These are phyloP conservation scores for Zosterops borbonicus DNA, from an alignment of 2,113 vertebrate genomes.

Conservation along the genomic window DNA sequence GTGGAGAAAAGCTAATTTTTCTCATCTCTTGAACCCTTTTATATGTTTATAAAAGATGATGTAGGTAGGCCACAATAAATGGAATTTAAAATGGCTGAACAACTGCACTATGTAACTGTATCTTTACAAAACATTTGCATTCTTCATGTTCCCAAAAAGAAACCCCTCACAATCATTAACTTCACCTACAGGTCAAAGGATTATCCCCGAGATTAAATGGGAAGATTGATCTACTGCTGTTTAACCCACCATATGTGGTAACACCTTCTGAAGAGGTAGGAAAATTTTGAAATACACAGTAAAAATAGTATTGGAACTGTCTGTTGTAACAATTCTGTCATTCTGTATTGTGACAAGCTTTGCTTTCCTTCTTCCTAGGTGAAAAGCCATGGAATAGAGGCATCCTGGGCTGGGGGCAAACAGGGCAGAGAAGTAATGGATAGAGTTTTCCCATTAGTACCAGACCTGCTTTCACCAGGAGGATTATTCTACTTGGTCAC, in stretches of 20 bases:
- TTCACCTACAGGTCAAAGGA: constrained; percentile 76
- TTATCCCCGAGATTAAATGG: constrained; percentile 83
- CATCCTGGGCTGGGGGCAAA: constrained; percentile 91
- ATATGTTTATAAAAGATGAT: neutral
- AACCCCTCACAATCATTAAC: neutral
- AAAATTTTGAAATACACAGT: neutral
- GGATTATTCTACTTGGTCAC: constrained; percentile 91
- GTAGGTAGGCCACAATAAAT: neutral
- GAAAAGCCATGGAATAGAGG: constrained; percentile 82
- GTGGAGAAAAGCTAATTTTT: neutral
- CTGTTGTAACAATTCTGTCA: neutral
- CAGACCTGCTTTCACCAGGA: constrained; percentile 81
- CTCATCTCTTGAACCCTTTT: neutral
- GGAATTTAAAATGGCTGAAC: neutral
- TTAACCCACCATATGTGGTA: constrained; percentile 95
- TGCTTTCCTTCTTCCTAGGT: constrained; percentile 76
- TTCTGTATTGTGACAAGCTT: neutral
- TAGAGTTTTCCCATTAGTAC: constrained; percentile 82
- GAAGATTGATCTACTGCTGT: constrained; percentile 90
- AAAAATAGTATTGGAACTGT: neutral
- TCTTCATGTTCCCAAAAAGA: neutral
- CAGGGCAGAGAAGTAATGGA: constrained; percentile 90
- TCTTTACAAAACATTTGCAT: neutral
- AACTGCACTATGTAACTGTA: neutral
- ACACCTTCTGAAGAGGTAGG: constrained; percentile 91